These are phyloP conservation scores for Hippocampus comes DNA, from an alignment of 2,113 vertebrate genomes.

Conservation along the genomic window DNA sequence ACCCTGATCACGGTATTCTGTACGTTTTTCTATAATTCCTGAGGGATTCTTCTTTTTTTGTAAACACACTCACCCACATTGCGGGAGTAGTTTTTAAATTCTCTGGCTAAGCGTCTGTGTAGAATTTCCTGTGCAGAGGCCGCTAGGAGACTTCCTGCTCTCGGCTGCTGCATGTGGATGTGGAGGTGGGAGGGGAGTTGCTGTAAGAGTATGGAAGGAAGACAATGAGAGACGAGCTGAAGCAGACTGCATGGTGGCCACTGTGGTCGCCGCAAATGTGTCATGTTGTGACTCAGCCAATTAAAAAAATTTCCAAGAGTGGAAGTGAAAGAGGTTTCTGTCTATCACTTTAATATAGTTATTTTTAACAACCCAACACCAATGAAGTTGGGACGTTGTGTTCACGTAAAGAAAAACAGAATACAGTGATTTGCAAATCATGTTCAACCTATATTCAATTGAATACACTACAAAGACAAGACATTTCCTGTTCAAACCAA, in stretches of 20 bases:
- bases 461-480: too few species aligned
- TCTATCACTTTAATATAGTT: neutral
- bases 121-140: conserved; percentile 69
- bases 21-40: neutral
- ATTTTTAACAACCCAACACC: too few species aligned
- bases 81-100: conserved; percentile 46
- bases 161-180: conserved; percentile 53
- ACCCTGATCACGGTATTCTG: conserved; percentile 14
- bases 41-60: conserved; percentile 4
- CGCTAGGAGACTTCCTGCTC: conserved; percentile 67
- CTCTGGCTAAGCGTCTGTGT: conserved; percentile 55
- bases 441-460: too few species aligned
- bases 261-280: conserved; percentile 29
- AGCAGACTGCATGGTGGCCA: conserved; percentile 43
- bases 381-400: too few species aligned
- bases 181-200: conserved; percentile 33
- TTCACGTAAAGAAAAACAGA: too few species aligned
- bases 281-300: conserved; percentile 21
- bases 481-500: too few species aligned
- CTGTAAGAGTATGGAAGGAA: conserved; percentile 43
- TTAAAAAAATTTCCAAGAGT: conserved; percentile 28
- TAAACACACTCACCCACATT: conserved; percentile 4
- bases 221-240: conserved; percentile 49
- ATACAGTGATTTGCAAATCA: too few species aligned
- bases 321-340: conserved; percentile 42